Percentiles rank a stretch among this genome's conserved stretches.
Evolutionary conservation across 2,888 invertebrate species (phyloP).

Genomic region (Crepidodera aurea): DNA sequence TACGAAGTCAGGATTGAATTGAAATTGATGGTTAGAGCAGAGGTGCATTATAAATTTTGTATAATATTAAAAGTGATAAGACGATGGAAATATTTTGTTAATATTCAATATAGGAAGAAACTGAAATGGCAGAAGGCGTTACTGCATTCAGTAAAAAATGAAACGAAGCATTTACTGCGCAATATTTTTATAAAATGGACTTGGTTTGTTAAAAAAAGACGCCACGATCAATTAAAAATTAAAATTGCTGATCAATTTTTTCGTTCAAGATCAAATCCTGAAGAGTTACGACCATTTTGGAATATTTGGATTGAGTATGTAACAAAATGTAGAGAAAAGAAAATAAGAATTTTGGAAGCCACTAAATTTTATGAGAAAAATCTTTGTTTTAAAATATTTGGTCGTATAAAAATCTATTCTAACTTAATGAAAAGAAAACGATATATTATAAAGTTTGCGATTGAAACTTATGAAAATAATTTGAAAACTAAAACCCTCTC

Average conservation of each 20-base stretch:
- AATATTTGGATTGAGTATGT: slow-evolving; percentile 45
- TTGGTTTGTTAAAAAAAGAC: slow-evolving; percentile 37
- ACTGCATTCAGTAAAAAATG: slow-evolving; percentile 44
- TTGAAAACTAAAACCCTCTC: slow-evolving; percentile 30
- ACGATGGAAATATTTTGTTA: slow-evolving; percentile 44
- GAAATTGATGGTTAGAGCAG: slow-evolving; percentile 49
- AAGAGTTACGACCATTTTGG: slow-evolving; percentile 42
- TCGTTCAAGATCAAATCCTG: slow-evolving; percentile 43
- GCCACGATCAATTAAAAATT: slow-evolving; percentile 37
- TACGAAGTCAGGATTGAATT: slow-evolving; percentile 49
- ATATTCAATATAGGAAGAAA: slow-evolving; percentile 33
- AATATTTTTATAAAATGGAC: slow-evolving; percentile 44
- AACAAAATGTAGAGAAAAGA: slow-evolving; percentile 32
- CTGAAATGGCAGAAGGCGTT: slow-evolving; percentile 44
- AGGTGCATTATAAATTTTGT: slow-evolving; percentile 48
- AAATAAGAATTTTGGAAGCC: slow-evolving; percentile 29
- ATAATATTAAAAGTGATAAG: slow-evolving; percentile 42
- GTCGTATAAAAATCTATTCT: slow-evolving; percentile 17
- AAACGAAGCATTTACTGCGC: slow-evolving; percentile 34
- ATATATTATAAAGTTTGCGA: slow-evolving; percentile 16
- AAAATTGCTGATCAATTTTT: slow-evolving; percentile 44
- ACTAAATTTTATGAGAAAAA: slow-evolving; percentile 35
- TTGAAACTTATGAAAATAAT: slow-evolving; percentile 35
- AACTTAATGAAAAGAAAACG: slow-evolving; percentile 5
- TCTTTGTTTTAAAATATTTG: slow-evolving; percentile 20